These are phyloP conservation scores for Tupaia tana DNA, from an alignment of 2,113 vertebrate genomes.

Conservation along the genomic window DNA sequence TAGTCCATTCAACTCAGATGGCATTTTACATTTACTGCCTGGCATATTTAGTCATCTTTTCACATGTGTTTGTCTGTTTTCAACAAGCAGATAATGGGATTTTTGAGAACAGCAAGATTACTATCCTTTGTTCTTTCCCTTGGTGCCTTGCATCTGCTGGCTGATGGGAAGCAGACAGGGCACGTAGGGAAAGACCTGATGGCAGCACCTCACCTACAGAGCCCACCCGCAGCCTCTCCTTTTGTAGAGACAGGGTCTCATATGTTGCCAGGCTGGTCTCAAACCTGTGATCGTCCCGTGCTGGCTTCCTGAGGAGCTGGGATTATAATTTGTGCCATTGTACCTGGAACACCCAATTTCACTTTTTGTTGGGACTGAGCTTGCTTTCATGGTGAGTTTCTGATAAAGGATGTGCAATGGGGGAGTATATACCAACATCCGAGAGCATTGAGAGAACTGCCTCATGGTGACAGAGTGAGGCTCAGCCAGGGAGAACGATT, in stretches of 20 bases:
- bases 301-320: too few species aligned
- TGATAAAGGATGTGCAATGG: background rate
- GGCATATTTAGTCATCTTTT: slow-evolving; percentile 68
- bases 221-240: background rate
- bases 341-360: too few species aligned
- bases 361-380: background rate
- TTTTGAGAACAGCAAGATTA: slow-evolving; percentile 41
- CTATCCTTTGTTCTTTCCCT: slow-evolving; percentile 54
- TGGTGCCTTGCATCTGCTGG: fast-evolving
- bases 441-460: background rate
- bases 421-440: background rate
- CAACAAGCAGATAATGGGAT: slow-evolving; percentile 66
- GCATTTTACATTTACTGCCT: slow-evolving; percentile 75
- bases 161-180: background rate
- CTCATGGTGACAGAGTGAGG: background rate
- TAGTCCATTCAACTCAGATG: slow-evolving; percentile 66
- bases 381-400: background rate
- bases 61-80: slow-evolving; percentile 59
- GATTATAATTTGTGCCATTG: too few species aligned
- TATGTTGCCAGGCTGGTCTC: too few species aligned
- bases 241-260: too few species aligned
- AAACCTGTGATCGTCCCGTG: too few species aligned
- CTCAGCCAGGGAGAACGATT: background rate
- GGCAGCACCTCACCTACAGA: background rate
- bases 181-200: fast-evolving